Evolutionary conservation across 1,140 invertebrate genomes (phyloP).

Genomic region (Lepidotrigona ventralis): DNA sequence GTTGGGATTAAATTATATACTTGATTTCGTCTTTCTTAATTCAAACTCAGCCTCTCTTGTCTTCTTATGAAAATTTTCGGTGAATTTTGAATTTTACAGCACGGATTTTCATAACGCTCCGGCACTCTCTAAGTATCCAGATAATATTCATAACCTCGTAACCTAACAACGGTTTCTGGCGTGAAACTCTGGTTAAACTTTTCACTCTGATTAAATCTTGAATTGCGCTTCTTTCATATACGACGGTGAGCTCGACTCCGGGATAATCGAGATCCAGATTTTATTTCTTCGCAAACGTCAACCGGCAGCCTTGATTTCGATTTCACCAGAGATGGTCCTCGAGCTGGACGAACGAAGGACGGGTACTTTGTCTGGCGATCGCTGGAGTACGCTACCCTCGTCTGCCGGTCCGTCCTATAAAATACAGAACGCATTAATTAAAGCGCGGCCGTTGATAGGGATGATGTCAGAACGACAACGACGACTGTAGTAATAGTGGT

Average conservation of each 20-base stretch:
- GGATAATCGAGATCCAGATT: neutral
- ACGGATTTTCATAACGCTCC: too few species aligned
- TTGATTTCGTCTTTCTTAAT: too few species aligned
- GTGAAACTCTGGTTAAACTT: neutral
- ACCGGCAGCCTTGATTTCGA: neutral
- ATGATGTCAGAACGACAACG: constrained; percentile 32
- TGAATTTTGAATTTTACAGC: too few species aligned
- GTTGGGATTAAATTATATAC: too few species aligned
- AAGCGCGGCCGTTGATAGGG: constrained; percentile 31
- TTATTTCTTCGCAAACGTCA: constrained; percentile 1
- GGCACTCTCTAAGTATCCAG: too few species aligned
- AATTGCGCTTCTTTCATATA: neutral
- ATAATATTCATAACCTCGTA: too few species aligned
- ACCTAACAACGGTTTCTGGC: too few species aligned
- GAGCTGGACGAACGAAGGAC: neutral
- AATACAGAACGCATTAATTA: constrained; percentile 55
- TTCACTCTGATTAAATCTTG: too few species aligned
- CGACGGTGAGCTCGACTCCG: too few species aligned
- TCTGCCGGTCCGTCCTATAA: constrained; percentile 9
- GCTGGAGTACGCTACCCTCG: neutral
- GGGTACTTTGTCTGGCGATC: constrained; percentile 2
- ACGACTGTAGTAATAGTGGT: too few species aligned
- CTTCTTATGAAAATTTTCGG: too few species aligned
- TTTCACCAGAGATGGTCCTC: neutral
- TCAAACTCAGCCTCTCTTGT: too few species aligned